A percentile compares a stretch with the other conserved stretches of the same genome.
phyloP scores from a whole-genome alignment of 2,113 vertebrate genomes.

The Callionymus lyra region DNA sequence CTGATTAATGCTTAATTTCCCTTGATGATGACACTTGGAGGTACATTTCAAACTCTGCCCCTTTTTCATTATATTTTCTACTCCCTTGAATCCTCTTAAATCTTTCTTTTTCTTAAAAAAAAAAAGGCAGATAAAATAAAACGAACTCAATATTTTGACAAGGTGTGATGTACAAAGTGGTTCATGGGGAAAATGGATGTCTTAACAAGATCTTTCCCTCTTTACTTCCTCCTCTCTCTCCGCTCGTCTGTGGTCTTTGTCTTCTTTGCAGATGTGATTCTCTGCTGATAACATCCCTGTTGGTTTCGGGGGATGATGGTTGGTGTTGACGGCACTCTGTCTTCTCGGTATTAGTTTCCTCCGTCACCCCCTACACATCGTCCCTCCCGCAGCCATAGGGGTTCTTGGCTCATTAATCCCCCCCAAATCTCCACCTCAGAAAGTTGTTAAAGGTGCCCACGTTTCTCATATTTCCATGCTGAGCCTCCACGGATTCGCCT shows the following conservation, averaged over 20 bases:
- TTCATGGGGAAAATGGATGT: too few species aligned
- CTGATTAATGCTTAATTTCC: too few species aligned
- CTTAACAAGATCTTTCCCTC: conserved; percentile 16
- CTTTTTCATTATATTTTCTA: too few species aligned
- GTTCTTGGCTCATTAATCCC: conserved; percentile 52
- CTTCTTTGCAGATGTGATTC: conserved; percentile 41
- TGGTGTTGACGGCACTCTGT: conserved; percentile 38
- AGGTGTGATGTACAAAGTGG: too few species aligned
- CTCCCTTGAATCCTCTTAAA: too few species aligned
- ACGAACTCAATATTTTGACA: too few species aligned
- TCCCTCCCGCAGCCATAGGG: conserved; percentile 37
- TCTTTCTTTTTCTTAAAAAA: too few species aligned
- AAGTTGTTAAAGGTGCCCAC: too few species aligned
- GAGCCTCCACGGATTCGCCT: conserved; percentile 4
- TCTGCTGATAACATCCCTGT: conserved; percentile 42
- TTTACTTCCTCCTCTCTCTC: conserved; percentile 16
- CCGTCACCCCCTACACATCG: conserved; percentile 16
- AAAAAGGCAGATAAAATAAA: too few species aligned
- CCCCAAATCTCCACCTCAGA: conserved; percentile 12
- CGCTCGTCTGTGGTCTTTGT: conserved; percentile 46
- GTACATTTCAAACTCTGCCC: too few species aligned
- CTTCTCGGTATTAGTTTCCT: conserved; percentile 30
- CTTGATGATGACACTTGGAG: too few species aligned
- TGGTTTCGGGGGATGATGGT: conserved; percentile 47
- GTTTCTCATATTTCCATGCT: conserved; percentile 42